A percentile compares a stretch with the other conserved stretches of the same genome.
These are phyloP conservation scores for Sparidentex hasta DNA, from an alignment of 2,797 vertebrate genomes.

Conservation along the genomic window DNA sequence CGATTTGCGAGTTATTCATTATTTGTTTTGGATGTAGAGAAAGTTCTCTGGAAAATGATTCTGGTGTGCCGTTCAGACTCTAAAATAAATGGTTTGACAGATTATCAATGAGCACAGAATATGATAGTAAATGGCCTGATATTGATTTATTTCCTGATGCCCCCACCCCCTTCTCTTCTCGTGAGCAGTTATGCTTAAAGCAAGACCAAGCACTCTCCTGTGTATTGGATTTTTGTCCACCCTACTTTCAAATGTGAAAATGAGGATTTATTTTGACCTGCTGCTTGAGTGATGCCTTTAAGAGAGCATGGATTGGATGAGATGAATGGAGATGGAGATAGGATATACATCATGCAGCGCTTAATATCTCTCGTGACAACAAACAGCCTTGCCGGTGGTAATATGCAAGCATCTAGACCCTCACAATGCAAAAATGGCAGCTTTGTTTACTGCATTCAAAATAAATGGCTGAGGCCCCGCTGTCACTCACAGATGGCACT, in stretches of 20 bases:
- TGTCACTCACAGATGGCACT: conserved; percentile 85
- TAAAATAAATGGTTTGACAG: conserved; percentile 82
- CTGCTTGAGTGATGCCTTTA: conserved; percentile 67
- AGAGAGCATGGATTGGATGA: conserved; percentile 54
- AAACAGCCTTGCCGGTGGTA: conserved; percentile 70
- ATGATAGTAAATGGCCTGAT: conserved; percentile 81
- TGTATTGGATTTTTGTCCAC: conserved; percentile 75
- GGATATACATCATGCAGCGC: conserved; percentile 68
- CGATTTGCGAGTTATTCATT: conserved; percentile 79
- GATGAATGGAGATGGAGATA: conserved; percentile 68
- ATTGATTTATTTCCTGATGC: conserved; percentile 79
- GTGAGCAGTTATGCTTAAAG: conserved; percentile 75
- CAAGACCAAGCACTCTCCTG: conserved; percentile 74
- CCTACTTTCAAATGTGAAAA: conserved; percentile 76
- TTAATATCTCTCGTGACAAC: conserved; percentile 70
- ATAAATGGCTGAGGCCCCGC: conserved; percentile 80
- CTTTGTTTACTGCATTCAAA: conserved; percentile 80
- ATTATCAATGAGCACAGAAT: conserved; percentile 82
- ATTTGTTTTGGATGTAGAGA: conserved; percentile 84
- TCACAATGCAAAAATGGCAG: conserved; percentile 74
- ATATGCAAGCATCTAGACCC: conserved; percentile 54
- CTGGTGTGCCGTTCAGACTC: conserved; percentile 62
- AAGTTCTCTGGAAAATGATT: conserved; percentile 81
- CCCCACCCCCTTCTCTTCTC: conserved; percentile 37
- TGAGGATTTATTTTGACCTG: conserved; percentile 75